Conservation (phyloP, 2,113 vertebrate genomes). For the Chascanopsetta lugubris region DNA sequence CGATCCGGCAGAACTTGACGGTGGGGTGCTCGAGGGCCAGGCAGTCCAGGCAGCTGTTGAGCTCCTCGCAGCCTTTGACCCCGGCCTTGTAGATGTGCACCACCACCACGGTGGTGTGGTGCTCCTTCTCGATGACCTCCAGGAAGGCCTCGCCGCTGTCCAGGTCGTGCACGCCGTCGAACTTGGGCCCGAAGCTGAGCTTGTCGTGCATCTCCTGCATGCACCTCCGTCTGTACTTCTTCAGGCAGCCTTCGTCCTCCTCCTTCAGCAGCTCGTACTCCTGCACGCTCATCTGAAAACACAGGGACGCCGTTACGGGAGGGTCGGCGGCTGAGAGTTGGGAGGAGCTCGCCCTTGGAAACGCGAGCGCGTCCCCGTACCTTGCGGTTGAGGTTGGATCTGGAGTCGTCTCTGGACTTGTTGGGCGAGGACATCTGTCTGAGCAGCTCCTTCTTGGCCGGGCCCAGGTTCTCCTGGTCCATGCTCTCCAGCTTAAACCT, state of each 20-base stretch:
- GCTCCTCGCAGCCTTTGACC: conserved; percentile 88
- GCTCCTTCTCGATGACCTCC: conserved; percentile 92
- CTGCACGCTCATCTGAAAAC: conserved; percentile 91
- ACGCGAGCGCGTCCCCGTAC: too few species aligned
- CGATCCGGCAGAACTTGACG: conserved; percentile 96
- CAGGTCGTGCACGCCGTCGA: conserved; percentile 88
- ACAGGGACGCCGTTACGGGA: too few species aligned
- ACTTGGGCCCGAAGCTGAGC: conserved; percentile 93
- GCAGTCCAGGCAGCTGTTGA: conserved; percentile 89
- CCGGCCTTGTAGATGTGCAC: conserved; percentile 92
- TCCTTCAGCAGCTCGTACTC: conserved; percentile 92
- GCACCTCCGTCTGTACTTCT: conserved; percentile 90
- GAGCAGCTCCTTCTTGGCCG: conserved; percentile 90
- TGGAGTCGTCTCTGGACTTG: conserved; percentile 80
- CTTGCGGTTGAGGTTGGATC: conserved; percentile 87
- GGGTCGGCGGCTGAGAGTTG: too few species aligned
- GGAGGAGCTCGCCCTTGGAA: too few species aligned
- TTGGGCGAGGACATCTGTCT: conserved; percentile 92
- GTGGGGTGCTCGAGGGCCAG: conserved; percentile 88
- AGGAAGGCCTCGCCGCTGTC: conserved; percentile 92
- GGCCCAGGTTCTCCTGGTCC: conserved; percentile 84
- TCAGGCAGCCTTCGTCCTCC: conserved; percentile 92
- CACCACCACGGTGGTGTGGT: conserved; percentile 87
- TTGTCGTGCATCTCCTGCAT: conserved; percentile 97
- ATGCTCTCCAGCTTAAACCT: conserved; percentile 95